A percentile compares a stretch with the other conserved stretches of the same genome.
phyloP scores from a whole-genome alignment of 30 jellyfish, hydroid and myxozoan species.

The Catostylus mosaicus region DNA sequence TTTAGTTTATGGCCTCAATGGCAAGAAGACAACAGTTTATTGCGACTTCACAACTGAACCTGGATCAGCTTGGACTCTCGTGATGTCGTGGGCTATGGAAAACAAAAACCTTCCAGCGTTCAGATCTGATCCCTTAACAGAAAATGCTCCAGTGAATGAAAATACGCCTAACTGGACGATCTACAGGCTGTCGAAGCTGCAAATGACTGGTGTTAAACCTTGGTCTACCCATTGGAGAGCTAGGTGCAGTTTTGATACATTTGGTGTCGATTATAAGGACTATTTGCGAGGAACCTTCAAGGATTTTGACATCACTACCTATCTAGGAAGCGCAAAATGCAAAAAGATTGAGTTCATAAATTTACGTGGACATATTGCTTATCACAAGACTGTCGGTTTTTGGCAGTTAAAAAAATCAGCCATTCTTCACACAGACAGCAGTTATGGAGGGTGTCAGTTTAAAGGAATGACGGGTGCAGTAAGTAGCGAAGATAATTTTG shows the following conservation, averaged over 20 bases:
- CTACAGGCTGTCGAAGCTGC: neutral
- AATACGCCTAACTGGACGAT: slow-evolving; percentile 16
- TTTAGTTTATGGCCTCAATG: neutral
- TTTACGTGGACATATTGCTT: slow-evolving; percentile 6
- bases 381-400: neutral
- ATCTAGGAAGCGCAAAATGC: neutral
- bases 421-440: neutral
- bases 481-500: slow-evolving; percentile 26
- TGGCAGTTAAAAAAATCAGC: neutral
- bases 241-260: neutral
- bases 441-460: neutral
- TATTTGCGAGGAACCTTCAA: slow-evolving; percentile 3
- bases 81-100: slow-evolving; percentile 22
- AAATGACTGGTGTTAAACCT: neutral
- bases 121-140: neutral
- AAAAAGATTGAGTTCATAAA: slow-evolving; percentile 14
- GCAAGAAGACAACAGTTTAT: slow-evolving; percentile 6
- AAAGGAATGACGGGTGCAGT: neutral
- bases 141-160: slow-evolving; percentile 34
- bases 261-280: slow-evolving; percentile 4
- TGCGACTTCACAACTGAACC: slow-evolving; percentile 52
- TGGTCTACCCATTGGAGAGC: slow-evolving; percentile 12
- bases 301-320: slow-evolving; percentile 12
- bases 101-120: neutral
- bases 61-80: slow-evolving; percentile 62